Evolutionary conservation across 2,797 vertebrate genomes (phyloP), one percentile per base, ranked within the genome.

Genomic region (Ciconia nigra): DNA sequence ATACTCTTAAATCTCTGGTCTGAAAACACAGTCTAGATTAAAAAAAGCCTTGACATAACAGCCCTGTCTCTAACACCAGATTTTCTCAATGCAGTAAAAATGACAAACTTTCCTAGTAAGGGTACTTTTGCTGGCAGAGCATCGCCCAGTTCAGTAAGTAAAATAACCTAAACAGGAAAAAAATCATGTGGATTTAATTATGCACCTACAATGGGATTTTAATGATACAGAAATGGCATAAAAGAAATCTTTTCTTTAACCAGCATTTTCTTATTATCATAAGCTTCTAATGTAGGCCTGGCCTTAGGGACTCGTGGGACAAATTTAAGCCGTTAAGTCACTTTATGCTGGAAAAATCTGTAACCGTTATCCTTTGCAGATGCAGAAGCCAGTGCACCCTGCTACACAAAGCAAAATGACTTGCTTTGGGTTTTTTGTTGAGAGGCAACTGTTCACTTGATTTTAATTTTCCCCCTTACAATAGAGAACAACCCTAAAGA

Each of bases 81-180:
- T 63, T 92, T 90, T 85, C 71, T 83, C 71, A 41, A 10, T 58
- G 57, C 78, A 70, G 37, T 62, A 82, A 80, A 90, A 92, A 73
- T 57, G 13, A 80, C 42, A 87, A 82, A 77, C 66, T 73, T 94
- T 39, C 66, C 31, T 73, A 69, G 41, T 46, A 42, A 67, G 57
- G 52, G 59, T 92, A 35, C 33, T 92, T 80, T 26, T 83, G 33
- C 79, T 87, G 69, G 69, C 42, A 74, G 24, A 81, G 24, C 24
- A 74, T 72, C 65, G 89, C 59, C 72, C 57, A 33, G 46, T 72
- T 88, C 91, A 69, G 28, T 52, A 88, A 89, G 46, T 76, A 74
- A 72, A 96, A 87, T 74, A 91, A 83, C 39, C 79, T 72, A 59
- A 87, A 94, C 20, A 71, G 62, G 61, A 90, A 87, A 83, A 92